Base-by-base conservation (phyloP, 2,797 vertebrate genomes). In the Leptatherina wallacei region DNA sequence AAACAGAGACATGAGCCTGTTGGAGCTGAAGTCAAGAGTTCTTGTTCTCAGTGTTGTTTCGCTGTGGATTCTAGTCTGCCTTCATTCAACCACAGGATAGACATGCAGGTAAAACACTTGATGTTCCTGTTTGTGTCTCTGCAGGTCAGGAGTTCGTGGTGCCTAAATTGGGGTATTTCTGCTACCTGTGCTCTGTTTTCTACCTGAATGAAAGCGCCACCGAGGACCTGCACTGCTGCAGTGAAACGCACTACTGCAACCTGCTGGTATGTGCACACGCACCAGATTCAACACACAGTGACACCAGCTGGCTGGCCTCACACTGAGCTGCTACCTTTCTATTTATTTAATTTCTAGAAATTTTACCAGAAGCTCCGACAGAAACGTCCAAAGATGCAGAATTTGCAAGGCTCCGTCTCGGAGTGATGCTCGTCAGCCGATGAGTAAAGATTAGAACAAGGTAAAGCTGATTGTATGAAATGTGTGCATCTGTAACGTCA, bases 141-240 rank as follows among this genome's bases (percentile, higher is more conserved):
- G 3, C 79, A 92, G 91, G 91, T 80, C 74, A 65, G 69, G 81
- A 90, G 61, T 71, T 71, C 32, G 62, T 77, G 32, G n/a, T 57
- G 9, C 87, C 80, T 0, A 90, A 85, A 51, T 76, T 74, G 0
- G 91, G 89, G 0, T 93, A 20, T 44, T 91, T 82, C 93, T 98
- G 97, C 65, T 94, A 95, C 55, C 94, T 98, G 49, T 97, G 96
- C 89, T 96, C 94, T 0, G 13, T 20, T 4, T 97, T 97, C 91
- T 98, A 96, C 52, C 86, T 94, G 3, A 94, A 91, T 1, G 94
- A 98, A 35, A 74, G n/a, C 24, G 82, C 80, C 0, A 96, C 96
- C 30, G 95, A 94, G 90, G 91, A 91, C 2, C 83, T 89, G 7
- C 97, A 97, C 93, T 98, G 96, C 90, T 93, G 93, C 88, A 95